Evolutionary conservation across 2,888 invertebrate genomes (phyloP).

Genomic region (Oegoconia quadripuncta): DNA sequence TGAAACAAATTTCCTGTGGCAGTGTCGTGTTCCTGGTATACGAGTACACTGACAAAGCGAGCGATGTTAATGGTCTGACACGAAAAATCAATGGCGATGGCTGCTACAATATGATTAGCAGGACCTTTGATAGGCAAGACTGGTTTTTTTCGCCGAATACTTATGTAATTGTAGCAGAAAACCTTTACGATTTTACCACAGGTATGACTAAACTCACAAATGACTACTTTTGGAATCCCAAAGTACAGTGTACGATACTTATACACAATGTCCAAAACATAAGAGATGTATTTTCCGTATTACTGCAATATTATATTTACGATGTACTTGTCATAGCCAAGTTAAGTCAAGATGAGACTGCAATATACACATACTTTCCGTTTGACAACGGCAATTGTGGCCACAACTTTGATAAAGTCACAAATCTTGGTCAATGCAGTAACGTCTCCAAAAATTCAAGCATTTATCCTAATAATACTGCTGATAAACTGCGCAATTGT

Average conservation of each 20-base stretch:
- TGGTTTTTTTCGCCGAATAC: slow-evolving; percentile 6
- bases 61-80: neutral
- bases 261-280: slow-evolving; percentile 3
- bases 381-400: slow-evolving; percentile 20
- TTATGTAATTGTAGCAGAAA: slow-evolving; percentile 13
- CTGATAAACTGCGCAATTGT: slow-evolving; percentile 11
- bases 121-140: slow-evolving; percentile 1
- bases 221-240: slow-evolving; percentile 21
- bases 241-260: slow-evolving; percentile 15
- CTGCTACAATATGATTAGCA: slow-evolving; percentile 6
- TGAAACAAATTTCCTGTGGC: too few species aligned
- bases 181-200: slow-evolving; percentile 4
- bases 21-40: too few species aligned
- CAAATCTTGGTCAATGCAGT: slow-evolving; percentile 12
- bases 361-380: slow-evolving; percentile 18
- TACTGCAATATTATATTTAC: slow-evolving; percentile 5
- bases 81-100: too few species aligned
- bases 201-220: slow-evolving; percentile 3
- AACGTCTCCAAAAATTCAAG: slow-evolving; percentile 2
- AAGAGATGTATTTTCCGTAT: slow-evolving; percentile 1
- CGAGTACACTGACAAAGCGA: too few species aligned
- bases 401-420: slow-evolving; percentile 5
- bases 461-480: slow-evolving; percentile 7
- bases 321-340: slow-evolving; percentile 2
- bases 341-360: neutral